Evolutionary conservation across 2,797 vertebrate species (phyloP).

Genomic region (Discoglossus pictus): DNA sequence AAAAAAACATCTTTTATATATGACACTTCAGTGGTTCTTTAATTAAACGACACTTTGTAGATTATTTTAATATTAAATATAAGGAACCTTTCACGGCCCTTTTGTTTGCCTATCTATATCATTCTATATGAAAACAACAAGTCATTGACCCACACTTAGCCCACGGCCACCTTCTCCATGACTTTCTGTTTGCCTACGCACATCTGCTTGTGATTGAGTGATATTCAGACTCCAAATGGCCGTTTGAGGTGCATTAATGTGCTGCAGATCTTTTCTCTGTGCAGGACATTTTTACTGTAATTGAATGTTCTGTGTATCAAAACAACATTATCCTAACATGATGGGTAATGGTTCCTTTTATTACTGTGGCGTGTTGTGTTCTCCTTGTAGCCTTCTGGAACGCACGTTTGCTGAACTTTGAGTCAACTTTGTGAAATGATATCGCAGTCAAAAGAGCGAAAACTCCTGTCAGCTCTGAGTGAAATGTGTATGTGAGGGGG

Average conservation of each 20-base stretch:
- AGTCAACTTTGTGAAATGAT: slow-evolving; percentile 13
- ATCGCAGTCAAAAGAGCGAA: slow-evolving; percentile 2
- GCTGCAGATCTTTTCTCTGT: neutral
- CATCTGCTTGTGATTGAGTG: too few relatives aligned
- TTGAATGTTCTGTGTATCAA: neutral
- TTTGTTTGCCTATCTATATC: too few relatives aligned
- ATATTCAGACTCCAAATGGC: too few relatives aligned
- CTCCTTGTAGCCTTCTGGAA: neutral
- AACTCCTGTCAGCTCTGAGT: neutral
- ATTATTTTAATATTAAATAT: too few relatives aligned
- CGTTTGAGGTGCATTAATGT: neutral
- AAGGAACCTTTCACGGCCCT: too few relatives aligned
- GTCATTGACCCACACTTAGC: too few relatives aligned
- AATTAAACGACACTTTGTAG: too few relatives aligned
- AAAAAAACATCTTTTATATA: too few relatives aligned
- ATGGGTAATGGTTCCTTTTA: neutral
- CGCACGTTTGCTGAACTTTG: slow-evolving; percentile 1
- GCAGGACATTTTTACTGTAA: neutral
- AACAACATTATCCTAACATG: neutral
- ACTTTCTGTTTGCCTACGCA: too few relatives aligned
- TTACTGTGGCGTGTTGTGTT: neutral
- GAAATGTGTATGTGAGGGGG: neutral
- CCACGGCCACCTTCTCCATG: too few relatives aligned
- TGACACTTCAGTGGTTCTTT: too few relatives aligned
- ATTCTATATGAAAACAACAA: too few relatives aligned